Base-by-base conservation (phyloP, 2,797 vertebrate species). In the Phalloptychus januarius region DNA sequence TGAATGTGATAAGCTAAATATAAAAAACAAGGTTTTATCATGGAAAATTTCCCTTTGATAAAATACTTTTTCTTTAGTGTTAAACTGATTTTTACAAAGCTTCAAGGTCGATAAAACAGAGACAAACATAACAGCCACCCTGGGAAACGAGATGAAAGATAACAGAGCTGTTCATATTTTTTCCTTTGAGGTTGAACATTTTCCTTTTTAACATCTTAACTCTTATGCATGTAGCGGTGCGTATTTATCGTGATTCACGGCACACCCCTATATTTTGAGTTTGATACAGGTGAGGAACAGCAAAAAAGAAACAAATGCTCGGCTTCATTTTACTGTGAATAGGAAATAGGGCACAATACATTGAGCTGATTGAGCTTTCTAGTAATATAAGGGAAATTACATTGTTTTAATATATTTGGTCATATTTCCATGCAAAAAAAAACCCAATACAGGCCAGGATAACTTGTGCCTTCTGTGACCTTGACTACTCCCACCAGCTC, bases 91-190 rank as follows among this genome's bases (percentile, higher is more conserved):
- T 91, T 93, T 92, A 89, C 92, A 91, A 89, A 90, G 87, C 89
- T 89, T 93, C 89, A 91, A 92, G 91, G 94, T 92, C 91, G 91
- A 92, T 91, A 90, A 90, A 85, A 85, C 87, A 85, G 84, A 76
- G 82, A 75, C 71, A 85, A 90, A 90, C 87, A 88, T 79, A 92
- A 85, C 87, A 89, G 82, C 80, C 86, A 88, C 90, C 90, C 82
- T 84, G 83, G 90, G 92, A 87, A 84, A 80, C 74, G 75, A 80
- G 86, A 90, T 86, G 88, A 86, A 85, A 93, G 79, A 78, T 88
- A 85, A 85, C 83, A 87, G 82, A 93, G 79, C 89, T 79, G 80
- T 86, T 91, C 79, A 78, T 82, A 79, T 76, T 78, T 87, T 91
- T 92, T 88, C 78, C 78, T 79, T 81, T 74, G 77, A 91, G 85